Base-by-base conservation (phyloP, 2,113 vertebrate genomes). In the Alouatta palliata region DNA sequence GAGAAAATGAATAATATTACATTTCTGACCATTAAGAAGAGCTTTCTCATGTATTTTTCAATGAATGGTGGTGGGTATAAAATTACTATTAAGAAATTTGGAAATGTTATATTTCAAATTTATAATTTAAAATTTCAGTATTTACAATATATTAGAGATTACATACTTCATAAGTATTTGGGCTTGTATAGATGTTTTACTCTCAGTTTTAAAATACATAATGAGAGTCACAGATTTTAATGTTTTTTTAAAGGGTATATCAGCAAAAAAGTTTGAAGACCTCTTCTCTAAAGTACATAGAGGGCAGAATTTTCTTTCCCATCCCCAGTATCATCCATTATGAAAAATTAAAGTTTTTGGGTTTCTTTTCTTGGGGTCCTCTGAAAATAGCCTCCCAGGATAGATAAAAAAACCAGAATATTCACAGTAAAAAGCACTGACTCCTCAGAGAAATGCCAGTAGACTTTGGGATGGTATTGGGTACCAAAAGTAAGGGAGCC, bases 141-240 rank as follows among this genome's bases (percentile, higher is more conserved):
- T 80, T 80, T 95, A 75, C 6, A 40, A 30, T 85, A 64, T 76
- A 13, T 35, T 58, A 27, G 17, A 71, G 37, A 45, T 37, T 66
- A 66, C 10, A 80, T 88, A 14, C 20, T 75, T 93, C 11, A 11
- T 17, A 95, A 79, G 25, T 87, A 87, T 79, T 85, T 91, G 37
- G n/a, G 66, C 54, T 84, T n/a, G 1, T n/a, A 11, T 71, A 85
- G 84, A 84, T 80, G 5, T 52, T 73, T 75, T 94, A 32, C 0
- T 45, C 2, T 93, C 19, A 80, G 45, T 77, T 61, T 68, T 58
- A 91, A 95, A 66, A 37, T 83, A 61, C 61, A 64, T 68, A 54
- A 54, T 37, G 35, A 37, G 35, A 49, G 35, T 61, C 47, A 66
- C 8, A 95, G n/a, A 87, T 37, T 49, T 88, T 16, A 27, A 82